phyloP scores from a whole-genome alignment of 2,797 vertebrate genomes.

The Melanotaenia pygmaea region DNA sequence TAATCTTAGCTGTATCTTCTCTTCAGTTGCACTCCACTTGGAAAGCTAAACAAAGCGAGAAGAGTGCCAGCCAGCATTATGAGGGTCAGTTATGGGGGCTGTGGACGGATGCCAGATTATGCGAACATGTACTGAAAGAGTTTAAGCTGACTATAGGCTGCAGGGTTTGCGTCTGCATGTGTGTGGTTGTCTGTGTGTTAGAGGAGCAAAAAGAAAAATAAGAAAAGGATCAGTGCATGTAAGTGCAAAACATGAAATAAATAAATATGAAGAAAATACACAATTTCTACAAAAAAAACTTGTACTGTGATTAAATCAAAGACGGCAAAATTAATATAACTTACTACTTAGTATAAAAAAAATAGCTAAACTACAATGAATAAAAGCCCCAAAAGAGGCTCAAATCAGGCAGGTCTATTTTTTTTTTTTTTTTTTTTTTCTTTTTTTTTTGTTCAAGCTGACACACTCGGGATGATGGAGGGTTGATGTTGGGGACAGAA shows the following conservation, averaged over 20 bases:
- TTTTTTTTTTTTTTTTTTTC: conserved; percentile 18
- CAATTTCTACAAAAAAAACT: conserved; percentile 30
- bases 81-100: conserved; percentile 79
- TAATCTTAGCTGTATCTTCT: conserved; percentile 68
- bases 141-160: conserved; percentile 80
- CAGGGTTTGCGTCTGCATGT: conserved; percentile 59
- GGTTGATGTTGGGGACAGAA: conserved; percentile 66
- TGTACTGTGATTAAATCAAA: conserved; percentile 65
- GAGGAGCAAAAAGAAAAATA: background rate
- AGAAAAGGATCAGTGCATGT: conserved; percentile 1
- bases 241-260: conserved; percentile 15
- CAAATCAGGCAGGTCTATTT: conserved; percentile 40
- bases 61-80: conserved; percentile 74
- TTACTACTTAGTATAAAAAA: conserved; percentile 70
- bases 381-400: conserved; percentile 64
- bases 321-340: conserved; percentile 63
- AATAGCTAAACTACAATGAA: conserved; percentile 66
- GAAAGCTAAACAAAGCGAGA: conserved; percentile 75
- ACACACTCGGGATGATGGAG: conserved; percentile 61
- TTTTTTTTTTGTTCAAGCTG: conserved; percentile 25
- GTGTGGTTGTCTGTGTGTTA: conserved; percentile 8
- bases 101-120: conserved; percentile 79
- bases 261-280: conserved; percentile 18
- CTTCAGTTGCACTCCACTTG: conserved; percentile 70
- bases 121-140: conserved; percentile 78